Base-by-base conservation (phyloP, 23 tunicate genomes). In the Aplidium turbinatum region DNA sequence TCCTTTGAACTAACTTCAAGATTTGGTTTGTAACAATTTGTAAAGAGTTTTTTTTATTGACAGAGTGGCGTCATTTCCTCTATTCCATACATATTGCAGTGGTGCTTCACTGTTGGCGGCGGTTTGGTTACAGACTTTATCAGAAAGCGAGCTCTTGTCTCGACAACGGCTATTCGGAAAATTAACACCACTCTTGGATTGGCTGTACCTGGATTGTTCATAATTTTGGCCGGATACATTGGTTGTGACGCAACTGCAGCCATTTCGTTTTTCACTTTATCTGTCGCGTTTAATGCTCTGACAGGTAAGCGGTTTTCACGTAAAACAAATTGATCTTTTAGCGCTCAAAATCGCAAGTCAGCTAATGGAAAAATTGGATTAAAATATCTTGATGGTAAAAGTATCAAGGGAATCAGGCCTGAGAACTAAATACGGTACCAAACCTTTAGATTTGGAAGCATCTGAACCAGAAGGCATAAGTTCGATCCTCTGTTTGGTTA, bases 161-260 rank as follows among this genome's bases (percentile, higher is more conserved):
- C 65, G 4, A 78, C 80, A 0, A 46, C 57, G 19, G 74, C 32
- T 6, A 78, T 77, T 26, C 50, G 92, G 11, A 85, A 85, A 46
- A 42, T 85, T 7, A 85, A 85, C 74, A 85, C 92, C 23, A 47
- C 79, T 45, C 31, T 85, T n/a, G 92, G 92, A 0, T 38, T 85
- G 35, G 80, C 18, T 3, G 55, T 85, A 1, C 92, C 92, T 22
- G 92, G 84, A 13, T 32, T 78, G 34, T 85, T 70, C 2, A 28
- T 85, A 2, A 84, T 85, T 24, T 30, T 85, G 63, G 92, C 92
- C 27, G 84, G 92, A 13, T 85, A 85, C 66, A 60, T 85, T 31
- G 92, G 92, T 13, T 85, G 92, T 54, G 26, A 85, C 80, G 79
- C 61, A 0, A 30, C 79, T 1, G 74, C 83, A 0, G 92, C 92